Percentiles rank a stretch among this genome's conserved stretches.
phyloP scores from a whole-genome alignment of 2,888 invertebrate genomes.

The Xanthostigma xanthostigma region DNA sequence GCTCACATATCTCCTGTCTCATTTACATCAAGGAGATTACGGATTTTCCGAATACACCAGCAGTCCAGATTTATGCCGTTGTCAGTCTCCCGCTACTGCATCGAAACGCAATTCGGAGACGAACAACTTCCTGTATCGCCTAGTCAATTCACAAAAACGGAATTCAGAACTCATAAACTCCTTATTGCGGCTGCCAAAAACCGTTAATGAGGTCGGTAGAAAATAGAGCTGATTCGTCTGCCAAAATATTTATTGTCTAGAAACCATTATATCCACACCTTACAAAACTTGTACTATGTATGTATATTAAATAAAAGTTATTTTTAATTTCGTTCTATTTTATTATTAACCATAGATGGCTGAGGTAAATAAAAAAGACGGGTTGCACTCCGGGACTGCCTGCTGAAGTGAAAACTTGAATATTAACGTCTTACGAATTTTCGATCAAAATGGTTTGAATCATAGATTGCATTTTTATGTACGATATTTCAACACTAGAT shows the following conservation, averaged over 20 bases:
- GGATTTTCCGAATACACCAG: background rate
- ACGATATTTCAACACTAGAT: too few relatives aligned
- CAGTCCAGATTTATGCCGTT: constrained; percentile 2
- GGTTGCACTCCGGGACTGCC: too few relatives aligned
- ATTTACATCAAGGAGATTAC: constrained; percentile 1
- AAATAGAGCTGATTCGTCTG: constrained; percentile 19
- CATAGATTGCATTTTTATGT: too few relatives aligned
- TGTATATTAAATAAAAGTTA: too few relatives aligned
- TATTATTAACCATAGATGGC: too few relatives aligned
- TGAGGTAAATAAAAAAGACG: too few relatives aligned
- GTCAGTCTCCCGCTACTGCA: background rate
- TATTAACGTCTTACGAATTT: too few relatives aligned
- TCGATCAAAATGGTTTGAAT: too few relatives aligned
- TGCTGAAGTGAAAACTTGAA: too few relatives aligned
- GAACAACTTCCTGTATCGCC: constrained; percentile 7
- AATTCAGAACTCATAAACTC: constrained; percentile 62
- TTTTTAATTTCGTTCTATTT: too few relatives aligned
- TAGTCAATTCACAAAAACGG: constrained; percentile 35
- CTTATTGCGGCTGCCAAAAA: constrained; percentile 58
- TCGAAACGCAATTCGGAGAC: constrained; percentile 1
- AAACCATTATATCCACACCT: background rate
- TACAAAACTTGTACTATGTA: too few relatives aligned
- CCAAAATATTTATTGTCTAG: background rate
- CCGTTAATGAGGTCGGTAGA: constrained; percentile 58
- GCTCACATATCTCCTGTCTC: constrained; percentile 3